phyloP scores from a whole-genome alignment of 1,140 invertebrate species.

The Dryas iulia region DNA sequence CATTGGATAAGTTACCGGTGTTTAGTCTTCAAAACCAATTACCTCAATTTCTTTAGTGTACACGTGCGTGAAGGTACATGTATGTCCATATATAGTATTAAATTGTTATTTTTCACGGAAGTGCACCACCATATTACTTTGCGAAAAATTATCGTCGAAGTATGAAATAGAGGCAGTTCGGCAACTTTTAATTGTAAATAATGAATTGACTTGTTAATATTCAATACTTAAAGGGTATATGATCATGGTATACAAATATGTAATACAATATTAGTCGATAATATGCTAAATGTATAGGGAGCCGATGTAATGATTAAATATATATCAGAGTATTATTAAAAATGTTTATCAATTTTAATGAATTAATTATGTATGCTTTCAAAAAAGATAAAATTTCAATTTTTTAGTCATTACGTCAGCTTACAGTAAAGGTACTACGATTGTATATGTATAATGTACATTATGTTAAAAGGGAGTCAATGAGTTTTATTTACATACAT shows the following conservation, averaged over 20 bases:
- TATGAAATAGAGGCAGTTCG: conserved; percentile 41
- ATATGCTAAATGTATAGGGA: conserved; percentile 8
- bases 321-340: not conserved
- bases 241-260: conserved; percentile 30
- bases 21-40: conserved; percentile 73
- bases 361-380: not conserved
- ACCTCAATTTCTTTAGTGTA: conserved; percentile 77
- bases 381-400: not conserved
- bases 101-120: conserved; percentile 58
- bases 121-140: conserved; percentile 35
- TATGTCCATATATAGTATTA: conserved; percentile 65
- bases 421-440: conserved; percentile 18
- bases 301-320: conserved; percentile 27
- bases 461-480: conserved; percentile 62
- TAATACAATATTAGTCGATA: conserved; percentile 18
- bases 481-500: conserved; percentile 69
- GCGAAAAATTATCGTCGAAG: conserved; percentile 31
- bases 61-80: conserved; percentile 57
- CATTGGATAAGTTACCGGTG: conserved; percentile 73
- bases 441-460: conserved; percentile 21
- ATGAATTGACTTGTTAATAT: conserved; percentile 32
- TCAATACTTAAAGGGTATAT: conserved; percentile 41
- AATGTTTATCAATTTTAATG: not conserved
- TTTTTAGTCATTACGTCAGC: conserved; percentile 29
- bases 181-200: conserved; percentile 66